These are phyloP conservation scores for Solenodon paradoxus DNA, from an alignment of 2,113 vertebrate genomes.

Conservation along the genomic window DNA sequence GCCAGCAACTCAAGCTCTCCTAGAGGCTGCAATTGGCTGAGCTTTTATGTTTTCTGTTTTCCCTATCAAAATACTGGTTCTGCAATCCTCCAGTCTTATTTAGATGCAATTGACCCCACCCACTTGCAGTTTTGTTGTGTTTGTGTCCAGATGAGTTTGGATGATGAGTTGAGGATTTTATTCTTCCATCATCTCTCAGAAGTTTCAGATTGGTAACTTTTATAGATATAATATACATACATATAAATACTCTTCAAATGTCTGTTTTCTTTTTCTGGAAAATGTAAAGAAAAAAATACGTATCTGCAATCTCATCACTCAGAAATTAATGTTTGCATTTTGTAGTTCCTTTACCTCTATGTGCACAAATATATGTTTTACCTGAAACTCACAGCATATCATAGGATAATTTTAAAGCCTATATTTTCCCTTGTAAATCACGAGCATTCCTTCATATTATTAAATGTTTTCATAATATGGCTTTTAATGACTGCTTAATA, in stretches of 20 bases:
- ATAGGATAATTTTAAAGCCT: neutral
- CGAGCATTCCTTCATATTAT: neutral
- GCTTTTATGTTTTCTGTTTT: too few species aligned
- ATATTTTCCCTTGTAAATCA: neutral
- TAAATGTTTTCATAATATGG: neutral
- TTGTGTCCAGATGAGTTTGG: too few species aligned
- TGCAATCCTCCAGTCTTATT: too few species aligned
- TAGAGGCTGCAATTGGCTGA: too few species aligned
- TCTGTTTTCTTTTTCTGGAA: neutral
- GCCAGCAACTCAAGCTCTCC: too few species aligned
- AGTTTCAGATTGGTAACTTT: neutral
- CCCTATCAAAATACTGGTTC: too few species aligned
- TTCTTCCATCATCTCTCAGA: too few species aligned
- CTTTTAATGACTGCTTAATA: constrained; percentile 37
- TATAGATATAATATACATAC: neutral
- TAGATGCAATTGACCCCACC: too few species aligned
- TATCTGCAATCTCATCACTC: neutral
- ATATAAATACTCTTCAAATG: neutral
- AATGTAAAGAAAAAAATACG: neutral
- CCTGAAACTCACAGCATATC: neutral
- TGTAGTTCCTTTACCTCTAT: neutral
- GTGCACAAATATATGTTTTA: neutral
- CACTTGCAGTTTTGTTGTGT: too few species aligned
- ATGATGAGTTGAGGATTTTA: too few species aligned
- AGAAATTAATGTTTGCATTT: neutral